Evolutionary conservation across 2,888 invertebrate species (phyloP).

Genomic region (Lomographa bimaculata): DNA sequence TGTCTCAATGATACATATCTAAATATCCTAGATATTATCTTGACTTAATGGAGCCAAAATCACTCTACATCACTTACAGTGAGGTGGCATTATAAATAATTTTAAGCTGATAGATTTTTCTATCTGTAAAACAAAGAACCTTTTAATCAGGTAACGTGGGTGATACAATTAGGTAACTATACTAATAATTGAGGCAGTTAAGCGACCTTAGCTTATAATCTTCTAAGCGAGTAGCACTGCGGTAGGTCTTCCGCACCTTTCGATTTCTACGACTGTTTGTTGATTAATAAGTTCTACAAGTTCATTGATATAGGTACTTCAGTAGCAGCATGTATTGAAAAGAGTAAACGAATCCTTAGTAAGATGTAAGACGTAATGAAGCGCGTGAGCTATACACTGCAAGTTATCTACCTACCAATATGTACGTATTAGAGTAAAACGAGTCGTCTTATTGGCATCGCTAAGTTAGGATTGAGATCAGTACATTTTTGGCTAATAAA

Average conservation of each 20-base stretch:
- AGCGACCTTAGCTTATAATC: slow-evolving; percentile 33
- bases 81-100: slow-evolving; percentile 22
- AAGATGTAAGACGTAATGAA: too few relatives aligned
- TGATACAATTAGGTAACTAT: slow-evolving; percentile 42
- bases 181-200: slow-evolving; percentile 37
- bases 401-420: too few relatives aligned
- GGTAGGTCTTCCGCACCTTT: slow-evolving; percentile 46
- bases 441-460: too few relatives aligned
- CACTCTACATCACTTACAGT: slow-evolving; percentile 25
- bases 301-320: too few relatives aligned
- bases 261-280: too few relatives aligned
- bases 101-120: slow-evolving; percentile 32
- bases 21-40: slow-evolving; percentile 29
- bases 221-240: slow-evolving; percentile 33
- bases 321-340: too few relatives aligned
- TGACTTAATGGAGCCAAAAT: slow-evolving; percentile 26
- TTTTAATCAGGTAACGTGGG: slow-evolving; percentile 46
- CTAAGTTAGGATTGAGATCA: too few relatives aligned
- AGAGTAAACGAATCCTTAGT: too few relatives aligned
- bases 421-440: too few relatives aligned
- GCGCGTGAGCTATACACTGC: too few relatives aligned
- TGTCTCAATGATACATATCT: slow-evolving; percentile 28
- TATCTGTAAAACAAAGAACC: slow-evolving; percentile 50
- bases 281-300: too few relatives aligned
- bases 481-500: too few relatives aligned